Evolutionary conservation across 2,797 vertebrate genomes (phyloP), one percentile per base, ranked within the genome.

Genomic region (Trachops cirrhosus): DNA sequence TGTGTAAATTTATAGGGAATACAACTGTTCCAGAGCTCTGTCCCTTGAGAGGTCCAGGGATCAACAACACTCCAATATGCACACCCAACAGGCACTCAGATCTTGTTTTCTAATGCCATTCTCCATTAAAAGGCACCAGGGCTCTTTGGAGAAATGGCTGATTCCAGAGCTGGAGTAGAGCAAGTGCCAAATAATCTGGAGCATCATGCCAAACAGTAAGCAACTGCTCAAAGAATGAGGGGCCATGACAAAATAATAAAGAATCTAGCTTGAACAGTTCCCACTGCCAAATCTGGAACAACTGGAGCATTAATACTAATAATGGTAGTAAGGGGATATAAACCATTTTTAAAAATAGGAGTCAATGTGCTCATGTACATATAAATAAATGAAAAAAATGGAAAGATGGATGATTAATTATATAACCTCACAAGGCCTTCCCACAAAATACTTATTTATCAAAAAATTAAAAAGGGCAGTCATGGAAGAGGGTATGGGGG

Each of bases 361-460:
- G 83, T 93, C 19, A 41, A 68, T 59, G 22, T 48, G 21, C 21
- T 46, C 62, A 67, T 71, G 32, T 3, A 83, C n/a, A 62, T 62
- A 62, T 62, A 78, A 59, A 75, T 68, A 90, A 68, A 86, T 82
- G 67, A 37, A 73, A 91, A 75, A 70, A 93, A 57, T 6, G 32
- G 32, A 90, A 87, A 86, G 44, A 93, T 48, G 64, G 15, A 78
- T 5, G 19, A 85, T 32, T 74, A 59, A 9, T 86, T 86, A 62
- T 50, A 83, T 71, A 64, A 93, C 78, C 37, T 48, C 24, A 50
- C 67, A 84, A 15, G 22, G 29, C 41, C 41, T 84, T 79, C 48
- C 48, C 34, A 91, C 14, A 91, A 95, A 93, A 90, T 78, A 70
- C 5, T 83, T 67, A 74, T 54, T 80, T 83, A 82, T 62, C n/a